Evolutionary conservation across 2,113 vertebrate genomes (phyloP).

Genomic region (Corydoras sp.): DNA sequence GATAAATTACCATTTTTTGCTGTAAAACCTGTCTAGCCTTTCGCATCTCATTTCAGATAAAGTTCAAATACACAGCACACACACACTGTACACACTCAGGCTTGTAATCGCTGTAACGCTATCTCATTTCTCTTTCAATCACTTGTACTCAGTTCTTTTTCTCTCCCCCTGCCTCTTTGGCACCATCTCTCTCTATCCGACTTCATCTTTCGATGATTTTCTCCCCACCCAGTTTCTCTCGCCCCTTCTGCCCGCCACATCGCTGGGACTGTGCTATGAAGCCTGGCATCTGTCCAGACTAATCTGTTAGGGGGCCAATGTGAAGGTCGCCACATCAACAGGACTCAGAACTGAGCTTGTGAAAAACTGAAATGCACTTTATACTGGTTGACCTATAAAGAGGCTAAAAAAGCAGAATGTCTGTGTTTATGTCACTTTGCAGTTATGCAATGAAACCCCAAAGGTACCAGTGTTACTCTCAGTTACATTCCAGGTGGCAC

Average conservation of each 20-base stretch:
- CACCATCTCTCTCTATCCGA: neutral
- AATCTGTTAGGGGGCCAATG: slow-evolving; percentile 15
- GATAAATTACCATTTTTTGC: neutral
- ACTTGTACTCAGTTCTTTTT: slow-evolving; percentile 17
- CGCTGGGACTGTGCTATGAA: slow-evolving; percentile 3
- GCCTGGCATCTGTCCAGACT: slow-evolving; percentile 4
- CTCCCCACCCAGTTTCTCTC: slow-evolving; percentile 1
- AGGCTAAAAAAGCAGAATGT: neutral
- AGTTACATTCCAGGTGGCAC: neutral
- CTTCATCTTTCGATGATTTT: neutral
- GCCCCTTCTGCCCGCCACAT: neutral
- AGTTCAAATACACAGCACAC: neutral
- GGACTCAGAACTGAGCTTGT: neutral
- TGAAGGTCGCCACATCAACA: slow-evolving; percentile 1
- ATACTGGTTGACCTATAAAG: slow-evolving; percentile 1
- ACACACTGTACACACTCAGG: neutral
- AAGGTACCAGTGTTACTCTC: neutral
- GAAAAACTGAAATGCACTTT: neutral
- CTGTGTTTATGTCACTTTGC: neutral
- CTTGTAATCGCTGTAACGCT: slow-evolving; percentile 2
- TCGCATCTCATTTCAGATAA: slow-evolving; percentile 21
- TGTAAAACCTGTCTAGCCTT: slow-evolving; percentile 1
- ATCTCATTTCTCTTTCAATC: slow-evolving; percentile 11
- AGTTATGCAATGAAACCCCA: neutral
- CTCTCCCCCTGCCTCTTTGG: neutral